A percentile compares a stretch with the other conserved stretches of the same genome.
Evolutionary conservation across 2,888 invertebrate species (phyloP).

Genomic region (Drosophila melanosoma): DNA sequence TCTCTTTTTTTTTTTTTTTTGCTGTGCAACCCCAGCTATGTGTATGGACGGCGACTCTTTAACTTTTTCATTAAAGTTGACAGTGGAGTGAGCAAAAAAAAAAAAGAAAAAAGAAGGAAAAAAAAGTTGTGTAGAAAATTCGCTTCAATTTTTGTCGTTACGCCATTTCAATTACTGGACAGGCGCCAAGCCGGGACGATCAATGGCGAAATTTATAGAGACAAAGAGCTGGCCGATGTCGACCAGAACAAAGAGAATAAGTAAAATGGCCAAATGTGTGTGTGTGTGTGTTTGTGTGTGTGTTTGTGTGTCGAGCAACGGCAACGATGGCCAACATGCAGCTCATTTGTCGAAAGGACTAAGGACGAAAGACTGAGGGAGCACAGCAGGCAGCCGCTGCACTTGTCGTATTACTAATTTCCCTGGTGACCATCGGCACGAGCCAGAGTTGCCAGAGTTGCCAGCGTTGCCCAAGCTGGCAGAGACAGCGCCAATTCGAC

Average conservation of each 20-base stretch:
- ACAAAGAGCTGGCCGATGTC: slow-evolving; percentile 58
- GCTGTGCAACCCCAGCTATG: slow-evolving; percentile 1
- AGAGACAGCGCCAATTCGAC: not conserved
- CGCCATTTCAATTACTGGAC: slow-evolving; percentile 81
- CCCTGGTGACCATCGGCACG: slow-evolving; percentile 72
- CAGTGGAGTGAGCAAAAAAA: slow-evolving; percentile 12
- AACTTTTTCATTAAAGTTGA: slow-evolving; percentile 70
- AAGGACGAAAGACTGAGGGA: not conserved
- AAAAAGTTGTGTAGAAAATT: slow-evolving; percentile 47
- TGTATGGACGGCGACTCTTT: slow-evolving; percentile 51
- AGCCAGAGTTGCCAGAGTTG: slow-evolving; percentile 34
- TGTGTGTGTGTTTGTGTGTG: slow-evolving; percentile 2
- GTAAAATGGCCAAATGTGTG: slow-evolving; percentile 59
- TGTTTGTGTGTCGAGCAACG: slow-evolving; percentile 22
- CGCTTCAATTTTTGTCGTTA: slow-evolving; percentile 76
- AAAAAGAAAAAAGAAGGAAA: not conserved
- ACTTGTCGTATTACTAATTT: slow-evolving; percentile 82
- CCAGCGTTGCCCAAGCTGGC: not conserved
- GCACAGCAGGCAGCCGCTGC: slow-evolving; percentile 54
- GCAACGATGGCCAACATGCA: slow-evolving; percentile 60
- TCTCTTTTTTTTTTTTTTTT: slow-evolving; percentile 23
- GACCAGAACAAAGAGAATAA: slow-evolving; percentile 71
- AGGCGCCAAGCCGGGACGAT: slow-evolving; percentile 72
- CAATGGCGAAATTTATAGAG: slow-evolving; percentile 75
- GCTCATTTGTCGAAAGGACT: slow-evolving; percentile 70